A percentile compares a stretch with the other conserved stretches of the same genome.
These are phyloP conservation scores for Smutsia temminckii DNA, from an alignment of 2,797 vertebrate species.

Conservation along the genomic window DNA sequence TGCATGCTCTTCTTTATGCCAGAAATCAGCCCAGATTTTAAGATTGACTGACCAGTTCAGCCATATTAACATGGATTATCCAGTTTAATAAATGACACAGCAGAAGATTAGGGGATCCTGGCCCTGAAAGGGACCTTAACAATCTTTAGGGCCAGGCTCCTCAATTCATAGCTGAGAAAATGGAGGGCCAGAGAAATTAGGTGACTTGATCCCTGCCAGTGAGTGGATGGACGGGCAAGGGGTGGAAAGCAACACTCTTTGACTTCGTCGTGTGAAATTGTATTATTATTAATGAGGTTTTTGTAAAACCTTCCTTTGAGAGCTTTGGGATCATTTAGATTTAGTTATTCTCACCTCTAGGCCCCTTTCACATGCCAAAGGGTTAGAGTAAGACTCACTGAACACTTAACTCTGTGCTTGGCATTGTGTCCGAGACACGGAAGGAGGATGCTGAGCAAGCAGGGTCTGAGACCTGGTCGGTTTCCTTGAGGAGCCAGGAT, in stretches of 20 bases:
- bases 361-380: not conserved
- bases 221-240: not conserved
- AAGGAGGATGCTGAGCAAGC: not conserved
- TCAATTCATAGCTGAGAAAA: not conserved
- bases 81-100: not conserved
- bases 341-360: not conserved
- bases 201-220: not conserved
- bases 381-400: not conserved
- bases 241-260: not conserved
- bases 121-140: not conserved
- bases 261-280: not conserved
- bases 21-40: not conserved
- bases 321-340: not conserved
- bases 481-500: not conserved
- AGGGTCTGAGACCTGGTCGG: not conserved
- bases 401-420: not conserved
- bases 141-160: not conserved
- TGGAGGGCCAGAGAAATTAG: not conserved
- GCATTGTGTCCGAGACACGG: not conserved
- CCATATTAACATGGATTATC: not conserved
- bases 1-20: not conserved
- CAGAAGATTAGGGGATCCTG: not conserved
- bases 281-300: not conserved
- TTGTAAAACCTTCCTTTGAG: not conserved
- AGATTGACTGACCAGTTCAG: not conserved